phyloP scores from a whole-genome alignment of 2,113 vertebrate species.

The Madoqua kirkii region DNA sequence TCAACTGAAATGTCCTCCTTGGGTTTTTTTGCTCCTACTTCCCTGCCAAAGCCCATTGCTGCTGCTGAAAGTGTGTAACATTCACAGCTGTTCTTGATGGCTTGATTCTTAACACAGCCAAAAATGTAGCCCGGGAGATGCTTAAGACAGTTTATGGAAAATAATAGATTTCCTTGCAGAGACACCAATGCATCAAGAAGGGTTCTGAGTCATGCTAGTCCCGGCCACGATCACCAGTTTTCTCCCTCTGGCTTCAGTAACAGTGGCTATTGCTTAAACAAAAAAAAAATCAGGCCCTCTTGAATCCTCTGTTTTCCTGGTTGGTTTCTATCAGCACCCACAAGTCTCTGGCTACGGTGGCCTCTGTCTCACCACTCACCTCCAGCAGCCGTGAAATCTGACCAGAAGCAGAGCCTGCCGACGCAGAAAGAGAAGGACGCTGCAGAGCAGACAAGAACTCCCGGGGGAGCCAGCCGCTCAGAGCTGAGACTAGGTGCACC shows the following conservation, averaged over 20 bases:
- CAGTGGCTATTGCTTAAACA: constrained; percentile 39
- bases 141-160: constrained; percentile 49
- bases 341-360: constrained; percentile 32
- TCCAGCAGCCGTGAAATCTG: neutral
- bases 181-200: neutral
- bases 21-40: constrained; percentile 42
- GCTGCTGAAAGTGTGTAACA: constrained; percentile 23
- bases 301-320: constrained; percentile 44
- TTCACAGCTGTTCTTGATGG: constrained; percentile 51
- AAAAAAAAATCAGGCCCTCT: constrained; percentile 12
- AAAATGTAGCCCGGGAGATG: constrained; percentile 65
- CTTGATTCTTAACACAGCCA: constrained; percentile 61
- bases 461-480: neutral
- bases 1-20: constrained; percentile 25
- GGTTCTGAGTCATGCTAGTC: neutral
- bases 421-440: neutral
- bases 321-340: constrained; percentile 47
- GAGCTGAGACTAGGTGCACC: neutral
- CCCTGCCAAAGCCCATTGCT: constrained; percentile 50
- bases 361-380: constrained; percentile 39
- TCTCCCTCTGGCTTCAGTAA: constrained; percentile 51
- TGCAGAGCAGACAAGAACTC: neutral
- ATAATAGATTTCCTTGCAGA: constrained; percentile 57
- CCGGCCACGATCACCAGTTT: constrained; percentile 48
- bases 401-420: neutral